phyloP scores from a whole-genome alignment of 2,113 vertebrate species.

The Aramus guarauna region DNA sequence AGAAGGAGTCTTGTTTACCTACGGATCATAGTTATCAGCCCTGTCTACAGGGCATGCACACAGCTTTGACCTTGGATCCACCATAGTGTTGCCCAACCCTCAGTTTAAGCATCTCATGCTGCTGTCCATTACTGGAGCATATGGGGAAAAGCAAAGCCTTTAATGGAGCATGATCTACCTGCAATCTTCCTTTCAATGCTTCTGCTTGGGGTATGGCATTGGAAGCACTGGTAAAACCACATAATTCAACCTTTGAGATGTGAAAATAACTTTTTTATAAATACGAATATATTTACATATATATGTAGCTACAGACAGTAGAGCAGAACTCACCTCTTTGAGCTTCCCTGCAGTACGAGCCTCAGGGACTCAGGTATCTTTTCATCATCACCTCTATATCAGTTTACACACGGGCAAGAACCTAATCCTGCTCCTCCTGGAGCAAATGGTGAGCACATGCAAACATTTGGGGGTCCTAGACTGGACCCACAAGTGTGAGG shows the following conservation, averaged over 20 bases:
- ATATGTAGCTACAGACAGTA: neutral
- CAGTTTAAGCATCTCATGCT: neutral
- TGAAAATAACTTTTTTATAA: neutral
- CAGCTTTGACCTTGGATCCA: neutral
- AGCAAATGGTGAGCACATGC: neutral
- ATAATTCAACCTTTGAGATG: neutral
- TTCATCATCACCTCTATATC: neutral
- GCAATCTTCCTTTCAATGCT: neutral
- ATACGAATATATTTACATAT: neutral
- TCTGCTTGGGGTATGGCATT: neutral
- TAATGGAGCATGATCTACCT: neutral
- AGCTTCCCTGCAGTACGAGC: neutral
- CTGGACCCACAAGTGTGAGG: neutral
- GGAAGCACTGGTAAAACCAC: neutral
- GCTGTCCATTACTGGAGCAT: neutral
- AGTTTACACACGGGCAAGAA: fast-evolving
- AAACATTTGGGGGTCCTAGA: neutral
- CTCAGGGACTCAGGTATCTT: neutral
- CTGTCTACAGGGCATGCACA: neutral
- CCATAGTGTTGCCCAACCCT: neutral
- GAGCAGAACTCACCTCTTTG: neutral
- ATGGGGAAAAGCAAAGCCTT: neutral
- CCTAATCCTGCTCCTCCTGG: neutral
- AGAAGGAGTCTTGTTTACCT: neutral
- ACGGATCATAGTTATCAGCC: neutral